Base-by-base conservation (phyloP, 2,888 invertebrate species). In the Heliconius erato region DNA sequence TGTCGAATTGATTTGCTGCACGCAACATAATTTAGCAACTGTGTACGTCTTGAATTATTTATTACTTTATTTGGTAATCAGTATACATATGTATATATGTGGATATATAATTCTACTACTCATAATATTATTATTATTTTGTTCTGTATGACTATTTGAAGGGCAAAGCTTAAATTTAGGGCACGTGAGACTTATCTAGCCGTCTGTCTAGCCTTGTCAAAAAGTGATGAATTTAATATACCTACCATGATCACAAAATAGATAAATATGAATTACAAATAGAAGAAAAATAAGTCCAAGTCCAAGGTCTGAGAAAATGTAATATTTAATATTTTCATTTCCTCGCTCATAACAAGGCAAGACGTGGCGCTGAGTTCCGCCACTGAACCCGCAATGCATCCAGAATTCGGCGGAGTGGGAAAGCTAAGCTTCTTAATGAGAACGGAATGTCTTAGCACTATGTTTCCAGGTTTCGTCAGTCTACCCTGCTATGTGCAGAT, bases 11-110 rank as follows among this genome's bases (percentile, higher is more conserved):
- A 77, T 78, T 77, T 71, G 71, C 71, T 19, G 81, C 81, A 81
- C 77, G 81, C 81, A 78, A 81, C 23, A 44, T n/a, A 63, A 63
- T 81, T 81, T 68, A 71, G 81, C 49, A 81, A 77, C 76, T 40
- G 16, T 49, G 72, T 19, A 78, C 44, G 26, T 71, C 71, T 81
- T 65, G 81, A 78, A 77, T 81, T 69, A 65, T 63, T 40, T 44
- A 81, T 63, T 23, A 69, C n/a, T 76, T 69, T 59, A 59, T 68
- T 44, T 35, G 69, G 68, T 76, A 68, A 76, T 69, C 40, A 26
- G 63, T 65, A 59, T 54, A 9, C 28, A 74, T 74, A 59, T 23
- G 32, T 23, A 32, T 12, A 74, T 9, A 74, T 69, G 19, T n/a
- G 14, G 23, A n/a, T 63, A 63, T 63, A 59, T 23, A 59, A 35